Conservation (phyloP, 2,113 vertebrate genomes). For the Microcebus jonahi region DNA sequence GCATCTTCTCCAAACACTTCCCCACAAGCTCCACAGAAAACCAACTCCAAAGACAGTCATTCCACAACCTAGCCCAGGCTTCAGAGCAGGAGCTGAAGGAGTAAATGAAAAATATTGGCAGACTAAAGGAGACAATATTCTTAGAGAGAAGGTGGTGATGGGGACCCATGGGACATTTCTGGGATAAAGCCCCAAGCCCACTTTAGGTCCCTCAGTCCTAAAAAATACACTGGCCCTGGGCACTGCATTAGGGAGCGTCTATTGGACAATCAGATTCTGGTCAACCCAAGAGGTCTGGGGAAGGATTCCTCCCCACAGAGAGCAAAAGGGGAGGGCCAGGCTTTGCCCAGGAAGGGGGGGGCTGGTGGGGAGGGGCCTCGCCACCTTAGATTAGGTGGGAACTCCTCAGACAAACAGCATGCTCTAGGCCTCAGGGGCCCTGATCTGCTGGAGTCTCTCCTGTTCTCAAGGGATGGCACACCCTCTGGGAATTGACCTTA, state of each 20-base stretch:
- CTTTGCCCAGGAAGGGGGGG: neutral
- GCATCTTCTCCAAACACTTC: neutral
- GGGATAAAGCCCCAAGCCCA: neutral
- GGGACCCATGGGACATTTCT: neutral
- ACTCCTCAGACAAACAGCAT: neutral
- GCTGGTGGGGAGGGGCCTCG: neutral
- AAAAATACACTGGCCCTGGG: neutral
- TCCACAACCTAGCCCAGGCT: neutral
- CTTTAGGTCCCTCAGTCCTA: neutral
- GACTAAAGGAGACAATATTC: neutral
- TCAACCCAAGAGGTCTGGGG: neutral
- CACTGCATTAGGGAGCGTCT: neutral
- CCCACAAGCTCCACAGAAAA: neutral
- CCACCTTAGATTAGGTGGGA: neutral
- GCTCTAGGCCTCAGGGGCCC: neutral
- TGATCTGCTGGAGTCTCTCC: neutral
- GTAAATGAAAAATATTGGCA: neutral
- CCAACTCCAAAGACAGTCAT: neutral
- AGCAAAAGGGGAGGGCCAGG: neutral
- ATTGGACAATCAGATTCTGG: neutral
- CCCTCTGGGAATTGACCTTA: neutral
- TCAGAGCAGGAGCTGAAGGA: neutral
- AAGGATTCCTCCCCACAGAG: neutral
- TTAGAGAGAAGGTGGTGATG: neutral
- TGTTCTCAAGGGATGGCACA: too few relatives aligned